Evolutionary conservation across 1,140 invertebrate species (phyloP), one percentile per base, ranked within the genome.

Genomic region (Odontomachus brunneus): DNA sequence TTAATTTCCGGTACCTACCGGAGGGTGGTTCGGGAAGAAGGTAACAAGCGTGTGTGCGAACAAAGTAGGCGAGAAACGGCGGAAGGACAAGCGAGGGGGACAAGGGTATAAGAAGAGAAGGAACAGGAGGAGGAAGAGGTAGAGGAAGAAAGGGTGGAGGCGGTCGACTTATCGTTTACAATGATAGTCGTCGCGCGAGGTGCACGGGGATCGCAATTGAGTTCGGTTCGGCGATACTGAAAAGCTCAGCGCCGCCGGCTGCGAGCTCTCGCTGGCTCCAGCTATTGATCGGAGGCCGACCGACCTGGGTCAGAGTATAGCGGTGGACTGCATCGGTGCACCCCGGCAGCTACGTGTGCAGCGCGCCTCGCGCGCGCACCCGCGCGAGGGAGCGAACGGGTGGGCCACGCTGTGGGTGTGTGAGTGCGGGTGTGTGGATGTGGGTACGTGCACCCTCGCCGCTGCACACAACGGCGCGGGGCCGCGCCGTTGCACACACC

Each of bases 201-300:
- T 26, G n/a, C 48, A 57, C 38, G 26, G 29, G 44, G 5, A 51
- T 71, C 72, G 67, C 80, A 84, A 88, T 86, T 83, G 84, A 82
- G 66, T 86, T 84, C 65, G 85, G 89, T 75, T 89, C 78, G 60
- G 83, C 69, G 66, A 84, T 89, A 88, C 85, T 91, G 89, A 87
- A 89, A 87, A 90, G 86, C 89, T 90, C 89, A 84, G 91, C 89
- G 90, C 88, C 76, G 86, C 88, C 92, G 90, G 90, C 88, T 89
- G 84, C 91, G 90, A 92, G 91, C 89, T 90, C 88, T 88, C 84
- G 86, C 84, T 90, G 90, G 90, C 92, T 93, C 92, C 91, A 90
- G 93, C 92, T 94, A 94, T 94, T 94, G 93, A 94, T 94, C 93
- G 93, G 91, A 90, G 92, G 90, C 92, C 92, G 91, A 93, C 90